Evolutionary conservation across 2,888 invertebrate species (phyloP).

Genomic region (Lasioglossum oenotherae): DNA sequence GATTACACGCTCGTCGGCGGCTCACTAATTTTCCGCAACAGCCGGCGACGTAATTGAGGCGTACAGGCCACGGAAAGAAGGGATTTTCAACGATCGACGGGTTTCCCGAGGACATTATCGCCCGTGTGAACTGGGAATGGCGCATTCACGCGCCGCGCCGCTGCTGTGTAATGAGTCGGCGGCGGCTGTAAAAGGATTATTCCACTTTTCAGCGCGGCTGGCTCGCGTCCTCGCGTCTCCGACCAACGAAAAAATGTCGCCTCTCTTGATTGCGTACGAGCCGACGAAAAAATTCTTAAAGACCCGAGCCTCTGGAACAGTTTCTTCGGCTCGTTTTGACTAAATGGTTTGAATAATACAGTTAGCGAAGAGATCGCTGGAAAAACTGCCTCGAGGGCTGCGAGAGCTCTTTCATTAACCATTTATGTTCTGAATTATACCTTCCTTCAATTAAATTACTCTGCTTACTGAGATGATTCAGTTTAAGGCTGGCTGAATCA

Average conservation of each 20-base stretch:
- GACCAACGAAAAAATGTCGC: not conserved
- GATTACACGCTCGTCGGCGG: not conserved
- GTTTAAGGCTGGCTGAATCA: not conserved
- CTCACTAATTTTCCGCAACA: slow-evolving; percentile 31
- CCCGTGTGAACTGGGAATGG: slow-evolving; percentile 54
- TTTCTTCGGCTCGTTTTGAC: not conserved
- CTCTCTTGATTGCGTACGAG: not conserved
- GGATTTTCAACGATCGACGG: slow-evolving; percentile 32
- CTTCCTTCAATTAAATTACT: not conserved
- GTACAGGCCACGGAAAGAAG: not conserved
- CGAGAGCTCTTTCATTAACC: not conserved
- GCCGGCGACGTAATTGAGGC: slow-evolving; percentile 36
- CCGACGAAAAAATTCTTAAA: not conserved
- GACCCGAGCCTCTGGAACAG: not conserved
- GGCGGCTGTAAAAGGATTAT: slow-evolving; percentile 48
- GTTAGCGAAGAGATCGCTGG: not conserved
- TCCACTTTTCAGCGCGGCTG: slow-evolving; percentile 28
- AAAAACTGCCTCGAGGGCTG: not conserved
- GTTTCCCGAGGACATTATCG: slow-evolving; percentile 50
- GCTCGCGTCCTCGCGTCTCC: slow-evolving; percentile 12
- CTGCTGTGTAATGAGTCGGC: slow-evolving; percentile 34
- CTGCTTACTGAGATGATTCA: not conserved
- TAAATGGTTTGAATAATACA: not conserved
- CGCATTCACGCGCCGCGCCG: slow-evolving; percentile 40
- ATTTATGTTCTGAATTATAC: not conserved